Conservation (phyloP, 2,113 vertebrate species). For the Syrmaticus mikado region DNA sequence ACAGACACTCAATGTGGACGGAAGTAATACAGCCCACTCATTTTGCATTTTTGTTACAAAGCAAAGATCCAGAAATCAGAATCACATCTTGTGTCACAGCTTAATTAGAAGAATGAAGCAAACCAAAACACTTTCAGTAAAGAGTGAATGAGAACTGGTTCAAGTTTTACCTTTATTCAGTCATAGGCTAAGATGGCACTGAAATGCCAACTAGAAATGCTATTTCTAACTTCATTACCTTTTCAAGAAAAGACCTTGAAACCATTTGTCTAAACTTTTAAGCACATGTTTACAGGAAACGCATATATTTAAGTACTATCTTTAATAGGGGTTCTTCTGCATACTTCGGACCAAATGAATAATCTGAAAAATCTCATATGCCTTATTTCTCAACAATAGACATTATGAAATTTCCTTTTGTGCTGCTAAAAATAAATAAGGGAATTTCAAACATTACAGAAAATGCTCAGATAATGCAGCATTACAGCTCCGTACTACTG, state of each 20-base stretch:
- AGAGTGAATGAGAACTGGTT: background rate
- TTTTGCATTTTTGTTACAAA: background rate
- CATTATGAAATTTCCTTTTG: background rate
- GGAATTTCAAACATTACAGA: background rate
- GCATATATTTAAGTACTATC: background rate
- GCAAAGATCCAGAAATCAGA: background rate
- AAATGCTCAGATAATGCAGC: background rate
- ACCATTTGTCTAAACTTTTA: background rate
- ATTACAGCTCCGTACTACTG: background rate
- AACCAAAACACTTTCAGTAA: background rate
- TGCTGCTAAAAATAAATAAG: background rate
- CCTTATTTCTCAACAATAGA: background rate
- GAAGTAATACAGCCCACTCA: background rate
- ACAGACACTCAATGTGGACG: background rate
- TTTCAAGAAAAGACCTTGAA: background rate
- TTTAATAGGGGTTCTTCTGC: background rate
- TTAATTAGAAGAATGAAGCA: conserved; percentile 4
- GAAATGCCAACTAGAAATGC: background rate
- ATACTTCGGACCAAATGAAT: background rate
- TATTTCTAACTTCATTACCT: background rate
- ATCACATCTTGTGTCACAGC: background rate
- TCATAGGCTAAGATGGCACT: background rate
- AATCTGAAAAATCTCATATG: background rate
- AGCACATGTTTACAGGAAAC: background rate
- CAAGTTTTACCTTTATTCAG: background rate